A percentile compares a stretch with the other conserved stretches of the same genome.
Conservation (phyloP, 2,797 vertebrate genomes). For the Euphonia xanthogaster region DNA sequence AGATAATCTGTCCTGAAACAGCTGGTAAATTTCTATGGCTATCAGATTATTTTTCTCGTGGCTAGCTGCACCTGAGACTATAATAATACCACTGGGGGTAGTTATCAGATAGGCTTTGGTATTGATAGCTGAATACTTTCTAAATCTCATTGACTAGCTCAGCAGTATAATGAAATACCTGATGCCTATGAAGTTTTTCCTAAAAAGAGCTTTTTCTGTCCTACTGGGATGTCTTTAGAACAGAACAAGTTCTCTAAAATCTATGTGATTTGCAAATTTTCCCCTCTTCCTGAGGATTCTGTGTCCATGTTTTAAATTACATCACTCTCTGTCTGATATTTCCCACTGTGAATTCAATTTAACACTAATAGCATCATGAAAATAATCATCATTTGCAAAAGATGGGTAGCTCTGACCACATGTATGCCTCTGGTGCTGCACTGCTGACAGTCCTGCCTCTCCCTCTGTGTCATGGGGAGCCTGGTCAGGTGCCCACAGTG, state of each 20-base stretch:
- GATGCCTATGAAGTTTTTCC: background rate
- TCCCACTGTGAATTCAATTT: background rate
- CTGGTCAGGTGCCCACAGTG: background rate
- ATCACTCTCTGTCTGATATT: background rate
- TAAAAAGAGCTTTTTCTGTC: background rate
- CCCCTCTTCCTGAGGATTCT: background rate
- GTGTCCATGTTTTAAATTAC: background rate
- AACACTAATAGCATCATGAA: background rate
- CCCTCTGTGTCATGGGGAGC: background rate
- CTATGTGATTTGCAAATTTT: background rate
- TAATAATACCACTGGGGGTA: background rate
- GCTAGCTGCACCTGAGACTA: background rate
- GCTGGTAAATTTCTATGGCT: background rate
- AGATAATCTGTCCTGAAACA: background rate
- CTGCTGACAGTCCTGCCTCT: background rate
- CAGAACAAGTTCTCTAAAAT: background rate
- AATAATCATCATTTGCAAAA: background rate
- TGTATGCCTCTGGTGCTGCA: fast-evolving
- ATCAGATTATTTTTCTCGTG: background rate
- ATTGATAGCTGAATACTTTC: background rate
- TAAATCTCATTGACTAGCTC: background rate
- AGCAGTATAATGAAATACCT: background rate
- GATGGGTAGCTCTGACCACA: background rate
- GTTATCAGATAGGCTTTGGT: background rate
- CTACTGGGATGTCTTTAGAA: background rate